phyloP scores from a whole-genome alignment of 2,888 invertebrate genomes.

The Cremastobaeus sp. region DNA sequence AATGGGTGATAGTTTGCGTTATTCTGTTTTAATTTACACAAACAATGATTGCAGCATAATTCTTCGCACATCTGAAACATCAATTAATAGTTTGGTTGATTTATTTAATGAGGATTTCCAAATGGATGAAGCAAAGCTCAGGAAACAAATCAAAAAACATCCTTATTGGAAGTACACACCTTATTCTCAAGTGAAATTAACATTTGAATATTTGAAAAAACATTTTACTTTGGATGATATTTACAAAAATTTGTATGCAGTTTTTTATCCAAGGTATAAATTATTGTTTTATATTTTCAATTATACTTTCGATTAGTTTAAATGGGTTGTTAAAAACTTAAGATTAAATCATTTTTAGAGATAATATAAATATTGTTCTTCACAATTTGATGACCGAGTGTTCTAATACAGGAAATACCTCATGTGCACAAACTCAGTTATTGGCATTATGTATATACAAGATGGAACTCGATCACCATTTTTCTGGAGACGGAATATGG shows the following conservation, averaged over 20 bases:
- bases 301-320: not conserved
- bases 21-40: no score
- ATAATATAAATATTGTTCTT: constrained; percentile 69
- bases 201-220: constrained; percentile 80
- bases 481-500: constrained; percentile 85
- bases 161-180: constrained; percentile 84
- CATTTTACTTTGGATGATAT: constrained; percentile 81
- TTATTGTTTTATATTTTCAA: constrained; percentile 29
- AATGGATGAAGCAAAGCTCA: constrained; percentile 36
- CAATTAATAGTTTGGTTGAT: constrained; percentile 27
- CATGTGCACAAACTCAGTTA: constrained; percentile 77
- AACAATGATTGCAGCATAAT: no score
- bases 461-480: constrained; percentile 86
- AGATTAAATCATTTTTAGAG: constrained; percentile 66
- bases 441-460: constrained; percentile 85
- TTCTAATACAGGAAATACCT: constrained; percentile 54
- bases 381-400: constrained; percentile 63
- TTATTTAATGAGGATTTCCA: constrained; percentile 60
- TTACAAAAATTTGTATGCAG: constrained; percentile 81
- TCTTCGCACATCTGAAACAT: no score
- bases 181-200: constrained; percentile 81
- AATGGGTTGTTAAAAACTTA: not conserved
- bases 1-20: no score
- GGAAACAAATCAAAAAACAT: constrained; percentile 80
- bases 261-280: constrained; percentile 81